Conservation (phyloP, 1,140 invertebrate species). For the Tachypleus tridentatus region DNA sequence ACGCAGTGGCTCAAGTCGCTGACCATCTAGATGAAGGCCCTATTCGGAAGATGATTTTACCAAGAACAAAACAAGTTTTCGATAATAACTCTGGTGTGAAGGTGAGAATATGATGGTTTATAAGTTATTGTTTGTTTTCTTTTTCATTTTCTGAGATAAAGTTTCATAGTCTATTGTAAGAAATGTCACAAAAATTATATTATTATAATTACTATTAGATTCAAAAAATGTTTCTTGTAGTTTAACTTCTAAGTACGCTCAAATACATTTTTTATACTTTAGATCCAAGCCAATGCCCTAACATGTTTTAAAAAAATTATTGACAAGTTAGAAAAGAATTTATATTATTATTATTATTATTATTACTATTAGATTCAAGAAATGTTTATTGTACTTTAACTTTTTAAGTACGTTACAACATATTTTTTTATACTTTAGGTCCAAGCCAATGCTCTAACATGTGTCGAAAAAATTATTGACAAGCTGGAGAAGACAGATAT, state of each 20-base stretch:
- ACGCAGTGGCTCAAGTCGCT: conserved; percentile 72
- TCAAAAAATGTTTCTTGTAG: no score
- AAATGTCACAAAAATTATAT: no score
- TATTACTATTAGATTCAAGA: no score
- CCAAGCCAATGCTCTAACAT: conserved; percentile 30
- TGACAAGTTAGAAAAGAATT: conserved; percentile 69
- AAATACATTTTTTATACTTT: background rate
- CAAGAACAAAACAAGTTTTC: conserved; percentile 74
- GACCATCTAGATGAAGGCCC: conserved; percentile 72
- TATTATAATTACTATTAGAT: no score
- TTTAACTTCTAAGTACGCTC: no score
- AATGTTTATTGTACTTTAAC: no score
- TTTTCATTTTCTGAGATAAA: no score
- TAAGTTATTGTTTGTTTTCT: no score
- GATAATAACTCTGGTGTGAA: conserved; percentile 58
- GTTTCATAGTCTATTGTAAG: no score
- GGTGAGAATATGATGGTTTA: conserved; percentile 25
- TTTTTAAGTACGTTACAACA: no score
- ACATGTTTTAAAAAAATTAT: conserved; percentile 56
- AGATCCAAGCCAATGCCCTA: conserved; percentile 32
- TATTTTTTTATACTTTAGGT: conserved; percentile 22
- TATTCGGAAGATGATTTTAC: conserved; percentile 67
- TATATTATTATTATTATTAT: no score
- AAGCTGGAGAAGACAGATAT: conserved; percentile 77
- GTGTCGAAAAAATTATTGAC: conserved; percentile 58